A percentile compares a stretch with the other conserved stretches of the same genome.
Conservation (phyloP, 2,888 invertebrate species). For the Elaeidobius kamerunicus region DNA sequence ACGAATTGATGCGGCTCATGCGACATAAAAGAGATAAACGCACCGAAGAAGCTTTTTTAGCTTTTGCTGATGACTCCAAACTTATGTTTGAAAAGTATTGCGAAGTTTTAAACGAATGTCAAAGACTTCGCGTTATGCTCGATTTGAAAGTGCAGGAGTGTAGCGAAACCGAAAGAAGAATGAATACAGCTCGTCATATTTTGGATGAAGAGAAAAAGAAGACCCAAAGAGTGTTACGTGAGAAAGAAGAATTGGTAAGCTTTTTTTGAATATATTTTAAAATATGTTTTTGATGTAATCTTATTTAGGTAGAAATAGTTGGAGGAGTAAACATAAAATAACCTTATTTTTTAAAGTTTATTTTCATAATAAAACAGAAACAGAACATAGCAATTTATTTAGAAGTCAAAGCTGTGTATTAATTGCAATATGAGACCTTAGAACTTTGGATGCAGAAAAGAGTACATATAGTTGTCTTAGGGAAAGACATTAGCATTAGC, state of each 20-base stretch:
- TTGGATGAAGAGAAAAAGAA: conserved; percentile 76
- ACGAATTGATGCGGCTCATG: conserved; percentile 36
- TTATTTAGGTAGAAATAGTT: background rate
- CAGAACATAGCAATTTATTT: too few relatives aligned
- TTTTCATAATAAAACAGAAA: too few relatives aligned
- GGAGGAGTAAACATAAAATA: too few relatives aligned
- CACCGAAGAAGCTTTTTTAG: conserved; percentile 37
- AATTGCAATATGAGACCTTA: too few relatives aligned
- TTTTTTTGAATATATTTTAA: background rate
- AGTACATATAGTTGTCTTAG: too few relatives aligned
- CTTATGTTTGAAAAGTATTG: conserved; percentile 68
- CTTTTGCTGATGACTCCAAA: conserved; percentile 70
- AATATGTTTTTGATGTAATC: too few relatives aligned
- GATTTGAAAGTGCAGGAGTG: conserved; percentile 70
- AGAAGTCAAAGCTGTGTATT: too few relatives aligned
- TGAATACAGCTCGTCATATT: conserved; percentile 76
- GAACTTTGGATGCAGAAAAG: too few relatives aligned
- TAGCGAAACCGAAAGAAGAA: conserved; percentile 72
- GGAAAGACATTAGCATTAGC: too few relatives aligned
- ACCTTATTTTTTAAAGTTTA: too few relatives aligned
- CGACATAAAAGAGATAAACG: conserved; percentile 29
- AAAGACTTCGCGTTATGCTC: conserved; percentile 65
- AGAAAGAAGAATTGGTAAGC: conserved; percentile 30
- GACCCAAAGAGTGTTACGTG: conserved; percentile 43
- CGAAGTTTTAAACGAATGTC: conserved; percentile 68